Conservation (phyloP, 2,888 invertebrate species). For the Pharmacophagus antenor region DNA sequence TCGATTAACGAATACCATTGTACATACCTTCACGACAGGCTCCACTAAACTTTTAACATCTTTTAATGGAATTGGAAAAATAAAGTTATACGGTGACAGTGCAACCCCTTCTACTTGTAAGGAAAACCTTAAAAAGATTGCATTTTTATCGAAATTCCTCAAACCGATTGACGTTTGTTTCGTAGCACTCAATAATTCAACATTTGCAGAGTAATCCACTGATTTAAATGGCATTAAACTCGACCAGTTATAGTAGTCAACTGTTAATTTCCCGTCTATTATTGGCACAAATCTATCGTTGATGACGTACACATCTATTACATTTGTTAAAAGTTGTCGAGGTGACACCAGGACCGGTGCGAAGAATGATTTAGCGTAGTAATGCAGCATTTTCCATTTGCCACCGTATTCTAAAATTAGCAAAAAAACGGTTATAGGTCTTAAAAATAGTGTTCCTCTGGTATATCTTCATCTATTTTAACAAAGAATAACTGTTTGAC, state of each 20-base stretch:
- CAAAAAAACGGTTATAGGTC: neutral
- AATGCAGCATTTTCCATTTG: slow-evolving; percentile 94
- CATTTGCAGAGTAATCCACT: slow-evolving; percentile 46
- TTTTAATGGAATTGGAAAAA: slow-evolving; percentile 83
- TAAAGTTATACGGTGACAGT: slow-evolving; percentile 83
- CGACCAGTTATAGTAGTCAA: slow-evolving; percentile 83
- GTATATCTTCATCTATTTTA: too few species aligned
- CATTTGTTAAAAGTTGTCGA: slow-evolving; percentile 68
- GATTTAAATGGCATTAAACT: slow-evolving; percentile 62
- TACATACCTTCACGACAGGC: slow-evolving; percentile 79
- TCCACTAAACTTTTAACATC: slow-evolving; percentile 69
- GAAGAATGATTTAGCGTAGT: slow-evolving; percentile 93
- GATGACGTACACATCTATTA: slow-evolving; percentile 82
- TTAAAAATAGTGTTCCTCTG: neutral
- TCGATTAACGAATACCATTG: neutral
- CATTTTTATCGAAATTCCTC: slow-evolving; percentile 48
- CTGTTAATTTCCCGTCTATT: slow-evolving; percentile 66
- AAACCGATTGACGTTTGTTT: slow-evolving; percentile 52
- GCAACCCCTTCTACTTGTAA: slow-evolving; percentile 67
- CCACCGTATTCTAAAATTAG: slow-evolving; percentile 85
- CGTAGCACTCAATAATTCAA: slow-evolving; percentile 48
- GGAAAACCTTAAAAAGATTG: slow-evolving; percentile 69
- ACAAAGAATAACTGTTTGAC: neutral
- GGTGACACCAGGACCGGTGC: slow-evolving; percentile 86
- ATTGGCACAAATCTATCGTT: slow-evolving; percentile 82